These are phyloP conservation scores for Hesperophylax magnus DNA, from an alignment of 1,140 invertebrate genomes.

Conservation along the genomic window DNA sequence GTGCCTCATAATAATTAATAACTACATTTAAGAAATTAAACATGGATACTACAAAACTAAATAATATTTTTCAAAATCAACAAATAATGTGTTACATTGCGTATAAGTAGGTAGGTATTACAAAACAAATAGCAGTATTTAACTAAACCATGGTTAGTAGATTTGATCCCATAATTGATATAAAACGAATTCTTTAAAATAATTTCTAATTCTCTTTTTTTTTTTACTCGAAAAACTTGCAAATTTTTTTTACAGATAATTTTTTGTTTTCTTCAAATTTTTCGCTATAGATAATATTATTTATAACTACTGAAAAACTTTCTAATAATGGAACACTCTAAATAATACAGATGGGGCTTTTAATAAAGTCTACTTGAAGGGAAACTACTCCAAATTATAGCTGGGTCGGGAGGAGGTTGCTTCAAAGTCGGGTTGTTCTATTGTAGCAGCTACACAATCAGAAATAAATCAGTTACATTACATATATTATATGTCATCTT, in stretches of 20 bases:
- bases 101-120: neutral
- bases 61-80: constrained; percentile 6
- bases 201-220: constrained; percentile 8
- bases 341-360: constrained; percentile 25
- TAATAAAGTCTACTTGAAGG: constrained; percentile 24
- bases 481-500: no score
- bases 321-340: constrained; percentile 31
- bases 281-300: no score
- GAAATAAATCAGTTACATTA: constrained; percentile 50
- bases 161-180: constrained; percentile 35
- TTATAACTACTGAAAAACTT: constrained; percentile 16
- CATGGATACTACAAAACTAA: constrained; percentile 16
- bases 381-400: constrained; percentile 38
- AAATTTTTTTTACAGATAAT: no score
- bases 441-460: constrained; percentile 79
- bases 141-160: constrained; percentile 14
- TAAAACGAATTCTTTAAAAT: constrained; percentile 5
- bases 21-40: neutral
- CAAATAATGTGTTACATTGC: neutral
- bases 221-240: neutral
- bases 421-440: constrained; percentile 79
- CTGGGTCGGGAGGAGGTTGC: constrained; percentile 49
- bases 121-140: neutral
- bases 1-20: neutral
- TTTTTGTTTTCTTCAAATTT: no score